phyloP scores from a whole-genome alignment of 2,797 vertebrate species.

The Myripristis jacobus region DNA sequence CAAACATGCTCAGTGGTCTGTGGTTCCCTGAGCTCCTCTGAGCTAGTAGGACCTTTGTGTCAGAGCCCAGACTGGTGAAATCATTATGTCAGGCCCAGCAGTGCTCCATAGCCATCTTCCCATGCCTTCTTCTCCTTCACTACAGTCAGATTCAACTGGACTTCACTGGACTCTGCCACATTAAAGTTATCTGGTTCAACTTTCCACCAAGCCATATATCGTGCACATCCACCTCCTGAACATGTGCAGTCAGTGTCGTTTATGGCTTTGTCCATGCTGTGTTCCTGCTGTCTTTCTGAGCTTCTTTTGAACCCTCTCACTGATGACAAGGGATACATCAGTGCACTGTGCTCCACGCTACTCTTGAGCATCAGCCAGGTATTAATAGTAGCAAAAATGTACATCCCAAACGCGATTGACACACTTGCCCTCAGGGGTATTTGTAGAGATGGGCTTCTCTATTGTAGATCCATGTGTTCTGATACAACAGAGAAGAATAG shows the following conservation, averaged over 20 bases:
- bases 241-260: background rate
- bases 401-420: background rate
- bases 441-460: background rate
- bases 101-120: background rate
- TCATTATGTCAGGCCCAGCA: background rate
- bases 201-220: background rate
- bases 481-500: slow-evolving; percentile 14
- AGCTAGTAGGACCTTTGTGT: background rate
- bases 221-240: background rate
- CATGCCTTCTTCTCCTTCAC: background rate
- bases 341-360: slow-evolving; percentile 19
- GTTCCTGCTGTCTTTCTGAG: background rate
- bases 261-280: too few relatives aligned
- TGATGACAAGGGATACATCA: slow-evolving; percentile 18
- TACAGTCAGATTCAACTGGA: background rate
- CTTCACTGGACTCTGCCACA: background rate
- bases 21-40: background rate
- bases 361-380: background rate
- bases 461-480: background rate
- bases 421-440: background rate
- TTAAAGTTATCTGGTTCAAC: background rate
- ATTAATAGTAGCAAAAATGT: slow-evolving; percentile 2
- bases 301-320: background rate
- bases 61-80: slow-evolving; percentile 7
- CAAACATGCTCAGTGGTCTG: slow-evolving; percentile 14